These are phyloP conservation scores for Eledona agricola DNA, from an alignment of 2,888 invertebrate species.

Conservation along the genomic window DNA sequence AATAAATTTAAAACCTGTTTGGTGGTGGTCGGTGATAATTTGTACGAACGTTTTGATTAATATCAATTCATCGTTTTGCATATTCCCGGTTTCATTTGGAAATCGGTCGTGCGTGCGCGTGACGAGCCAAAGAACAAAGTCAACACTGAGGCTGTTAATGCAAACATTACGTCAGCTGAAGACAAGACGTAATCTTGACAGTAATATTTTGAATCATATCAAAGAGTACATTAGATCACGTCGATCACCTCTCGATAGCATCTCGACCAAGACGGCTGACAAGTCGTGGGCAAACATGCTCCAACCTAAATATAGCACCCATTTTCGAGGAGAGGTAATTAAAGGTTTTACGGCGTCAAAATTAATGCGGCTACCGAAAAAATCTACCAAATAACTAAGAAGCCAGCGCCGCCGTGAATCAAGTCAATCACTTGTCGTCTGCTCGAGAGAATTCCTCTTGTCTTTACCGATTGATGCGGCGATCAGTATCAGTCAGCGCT, in stretches of 20 bases:
- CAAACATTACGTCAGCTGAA: conserved; percentile 15
- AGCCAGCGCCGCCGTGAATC: conserved; percentile 19
- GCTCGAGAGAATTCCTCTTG: conserved; percentile 32
- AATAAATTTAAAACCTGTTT: no score
- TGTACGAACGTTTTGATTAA: no score
- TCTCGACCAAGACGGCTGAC: conserved; percentile 2
- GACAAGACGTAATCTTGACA: conserved; percentile 28
- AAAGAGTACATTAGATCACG: conserved; percentile 23
- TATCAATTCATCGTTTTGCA: no score
- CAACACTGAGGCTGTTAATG: no score
- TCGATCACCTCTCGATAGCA: conserved; percentile 24
- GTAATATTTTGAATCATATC: conserved; percentile 22
- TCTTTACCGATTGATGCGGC: conserved; percentile 34
- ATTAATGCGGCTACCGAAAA: conserved; percentile 31
- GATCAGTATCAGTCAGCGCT: conserved; percentile 34
- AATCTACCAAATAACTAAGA: conserved; percentile 13
- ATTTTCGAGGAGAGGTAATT: conserved; percentile 8
- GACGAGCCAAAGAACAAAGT: no score
- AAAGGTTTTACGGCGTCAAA: conserved; percentile 7
- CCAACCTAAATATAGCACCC: conserved; percentile 5
- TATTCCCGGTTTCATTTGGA: no score
- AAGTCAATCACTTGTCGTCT: conserved; percentile 27
- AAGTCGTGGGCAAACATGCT: conserved; percentile 10
- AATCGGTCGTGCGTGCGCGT: no score
- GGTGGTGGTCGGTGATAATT: no score